Evolutionary conservation across 1,140 invertebrate species (phyloP), one percentile per base, ranked within the genome.

Genomic region (Drosophila nebulosa): DNA sequence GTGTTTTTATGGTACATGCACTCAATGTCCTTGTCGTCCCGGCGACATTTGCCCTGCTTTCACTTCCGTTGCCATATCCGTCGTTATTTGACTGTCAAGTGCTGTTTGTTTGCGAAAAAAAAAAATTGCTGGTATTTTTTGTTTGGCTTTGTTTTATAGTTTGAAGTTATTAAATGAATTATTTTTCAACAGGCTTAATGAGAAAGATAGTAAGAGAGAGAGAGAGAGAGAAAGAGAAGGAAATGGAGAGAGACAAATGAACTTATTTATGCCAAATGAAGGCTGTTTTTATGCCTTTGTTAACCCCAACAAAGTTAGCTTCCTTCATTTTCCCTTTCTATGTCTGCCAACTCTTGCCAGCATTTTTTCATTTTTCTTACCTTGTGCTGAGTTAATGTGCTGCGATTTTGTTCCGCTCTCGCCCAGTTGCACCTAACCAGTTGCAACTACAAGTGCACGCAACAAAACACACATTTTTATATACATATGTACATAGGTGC

Each of bases 11-110:
- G 26, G 32, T 52, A 36, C 18, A 53, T 71, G 64, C 64, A 69
- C 56, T 80, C 57, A 74, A 64, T 70, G 70, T 72, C 79, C 79
- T 84, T 84, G 79, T 76, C 68, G 60, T 59, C 55, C 26, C 59
- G 72, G 26, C 63, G 65, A 77, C 77, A 68, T 74, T 74, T 85
- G 80, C 60, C 76, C 80, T 85, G 80, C 70, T 85, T 85, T 69
- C 60, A 79, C 69, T 73, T 85, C 80, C 80, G 71, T 66, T 66
- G 66, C 74, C 68, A 71, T 84, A 78, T 84, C 67, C 79, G 80
- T 73, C 58, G 60, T 46, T 39, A 36, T 61, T 64, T 61, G 63
- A 53, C 74, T 53, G 50, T 69, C 75, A 55, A 57, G 52, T 50
- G 69, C 35, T 16, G 35, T 62, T 75, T 63, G 63, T 63, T 71